Evolutionary conservation across 2,888 invertebrate genomes (phyloP).

Genomic region (Dione vanillae): DNA sequence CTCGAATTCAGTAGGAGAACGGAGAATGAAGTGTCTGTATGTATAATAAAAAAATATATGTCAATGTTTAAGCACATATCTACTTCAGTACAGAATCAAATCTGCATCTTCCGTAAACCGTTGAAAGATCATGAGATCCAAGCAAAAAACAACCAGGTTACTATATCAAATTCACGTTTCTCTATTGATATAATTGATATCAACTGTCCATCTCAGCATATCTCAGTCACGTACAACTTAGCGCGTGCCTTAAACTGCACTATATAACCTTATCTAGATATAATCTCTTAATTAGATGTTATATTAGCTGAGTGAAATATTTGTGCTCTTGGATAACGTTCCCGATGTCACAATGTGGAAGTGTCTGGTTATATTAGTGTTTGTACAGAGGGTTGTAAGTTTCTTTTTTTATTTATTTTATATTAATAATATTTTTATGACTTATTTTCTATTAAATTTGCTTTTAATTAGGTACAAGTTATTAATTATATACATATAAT

Average conservation of each 20-base stretch:
- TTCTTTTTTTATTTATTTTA: slow-evolving; percentile 28
- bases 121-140: neutral
- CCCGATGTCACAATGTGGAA: slow-evolving; percentile 48
- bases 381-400: slow-evolving; percentile 55
- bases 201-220: slow-evolving; percentile 31
- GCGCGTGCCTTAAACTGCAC: slow-evolving; percentile 39
- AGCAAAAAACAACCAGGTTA: slow-evolving; percentile 11
- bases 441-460: too few relatives aligned
- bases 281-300: slow-evolving; percentile 24
- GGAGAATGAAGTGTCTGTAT: too few relatives aligned
- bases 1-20: too few relatives aligned
- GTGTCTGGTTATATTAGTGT: slow-evolving; percentile 49
- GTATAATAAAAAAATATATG: too few relatives aligned
- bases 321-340: slow-evolving; percentile 24
- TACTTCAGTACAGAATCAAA: neutral
- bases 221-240: slow-evolving; percentile 42
- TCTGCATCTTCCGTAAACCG: too few relatives aligned
- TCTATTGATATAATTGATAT: slow-evolving; percentile 20
- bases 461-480: too few relatives aligned
- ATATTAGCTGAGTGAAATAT: slow-evolving; percentile 14
- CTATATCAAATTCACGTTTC: slow-evolving; percentile 25
- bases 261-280: slow-evolving; percentile 37
- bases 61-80: too few relatives aligned
- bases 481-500: too few relatives aligned
- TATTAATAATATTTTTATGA: neutral